Conservation (phyloP, 2,797 vertebrate species). For the Triplophysa bombifrons region DNA sequence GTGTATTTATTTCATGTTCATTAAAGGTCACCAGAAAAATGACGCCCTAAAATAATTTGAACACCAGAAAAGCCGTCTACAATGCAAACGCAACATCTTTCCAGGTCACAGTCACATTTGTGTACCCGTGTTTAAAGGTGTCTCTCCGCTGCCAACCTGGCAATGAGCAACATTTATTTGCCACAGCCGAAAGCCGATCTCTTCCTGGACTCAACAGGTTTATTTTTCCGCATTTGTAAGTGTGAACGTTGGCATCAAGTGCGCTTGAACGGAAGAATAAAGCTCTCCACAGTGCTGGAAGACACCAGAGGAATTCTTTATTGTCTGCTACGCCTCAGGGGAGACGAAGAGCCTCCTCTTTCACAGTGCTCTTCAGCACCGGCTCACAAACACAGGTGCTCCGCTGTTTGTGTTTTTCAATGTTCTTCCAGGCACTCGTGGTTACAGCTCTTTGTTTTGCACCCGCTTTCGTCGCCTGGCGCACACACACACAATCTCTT, state of each 20-base stretch:
- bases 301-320: slow-evolving; percentile 56
- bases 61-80: no score
- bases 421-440: slow-evolving; percentile 74
- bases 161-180: slow-evolving; percentile 1
- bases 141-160: neutral
- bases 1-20: no score
- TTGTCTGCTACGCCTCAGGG: slow-evolving; percentile 53
- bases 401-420: slow-evolving; percentile 76
- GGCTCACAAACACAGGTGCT: slow-evolving; percentile 76
- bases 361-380: slow-evolving; percentile 64
- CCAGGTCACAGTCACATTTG: no score
- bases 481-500: slow-evolving; percentile 41
- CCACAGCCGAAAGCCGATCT: neutral
- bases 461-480: slow-evolving; percentile 63
- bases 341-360: slow-evolving; percentile 60
- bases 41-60: no score
- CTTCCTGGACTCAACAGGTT: slow-evolving; percentile 31
- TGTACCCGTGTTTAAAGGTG: no score
- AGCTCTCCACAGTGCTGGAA: slow-evolving; percentile 35
- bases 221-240: neutral
- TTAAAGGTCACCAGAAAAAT: no score
- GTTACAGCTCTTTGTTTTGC: slow-evolving; percentile 78
- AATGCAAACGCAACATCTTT: no score
- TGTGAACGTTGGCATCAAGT: slow-evolving; percentile 38
- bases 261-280: slow-evolving; percentile 35